Evolutionary conservation across 2,113 vertebrate species (phyloP).

Genomic region (Todiramphus chloris): DNA sequence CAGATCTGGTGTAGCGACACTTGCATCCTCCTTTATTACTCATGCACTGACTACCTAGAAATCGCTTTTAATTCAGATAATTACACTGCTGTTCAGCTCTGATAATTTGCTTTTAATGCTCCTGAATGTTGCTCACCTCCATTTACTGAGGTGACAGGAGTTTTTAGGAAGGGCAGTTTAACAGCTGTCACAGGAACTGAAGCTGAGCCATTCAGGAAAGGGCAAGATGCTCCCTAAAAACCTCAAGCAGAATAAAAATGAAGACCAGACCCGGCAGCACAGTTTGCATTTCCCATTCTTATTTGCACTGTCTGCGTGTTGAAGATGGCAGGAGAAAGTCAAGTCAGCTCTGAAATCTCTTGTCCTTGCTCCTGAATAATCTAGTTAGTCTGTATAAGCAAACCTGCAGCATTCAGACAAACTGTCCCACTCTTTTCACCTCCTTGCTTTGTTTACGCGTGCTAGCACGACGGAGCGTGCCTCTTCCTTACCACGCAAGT

Average conservation of each 20-base stretch:
- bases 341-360: background rate
- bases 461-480: background rate
- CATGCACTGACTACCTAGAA: background rate
- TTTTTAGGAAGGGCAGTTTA: background rate
- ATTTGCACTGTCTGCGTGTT: background rate
- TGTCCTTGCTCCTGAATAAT: background rate
- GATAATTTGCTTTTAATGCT: background rate
- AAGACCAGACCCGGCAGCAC: background rate
- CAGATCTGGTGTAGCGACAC: background rate
- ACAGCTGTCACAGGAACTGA: background rate
- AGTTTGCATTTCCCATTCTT: background rate
- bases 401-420: background rate
- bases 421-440: background rate
- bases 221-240: background rate
- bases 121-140: background rate
- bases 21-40: background rate
- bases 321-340: background rate
- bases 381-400: background rate
- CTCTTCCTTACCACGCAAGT: background rate
- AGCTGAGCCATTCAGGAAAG: background rate
- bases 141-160: background rate
- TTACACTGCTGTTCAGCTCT: background rate
- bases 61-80: background rate
- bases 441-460: constrained; percentile 6
- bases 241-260: background rate